Base-by-base conservation (phyloP, 2,888 invertebrate species). In the Patella depressa region DNA sequence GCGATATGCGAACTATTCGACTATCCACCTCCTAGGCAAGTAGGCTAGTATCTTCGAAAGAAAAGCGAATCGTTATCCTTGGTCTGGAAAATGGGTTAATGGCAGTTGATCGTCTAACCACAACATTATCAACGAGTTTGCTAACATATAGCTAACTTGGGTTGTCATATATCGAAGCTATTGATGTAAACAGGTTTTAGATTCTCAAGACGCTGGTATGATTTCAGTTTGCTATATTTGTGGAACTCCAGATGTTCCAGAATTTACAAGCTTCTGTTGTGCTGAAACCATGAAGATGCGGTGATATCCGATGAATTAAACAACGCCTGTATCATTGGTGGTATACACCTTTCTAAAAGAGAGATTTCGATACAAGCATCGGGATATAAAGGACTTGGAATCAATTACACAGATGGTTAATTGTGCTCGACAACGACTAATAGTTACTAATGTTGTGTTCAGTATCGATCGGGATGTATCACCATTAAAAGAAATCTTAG, bases 401-500 rank as follows among this genome's bases (percentile, higher is more conserved):
- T 92, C 93, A 71, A 94, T 95, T 82, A 90, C 97, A 77, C 94
- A 94, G 75, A 93, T 93, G 81, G 93, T 94, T 53, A 93, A 29
- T 29, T 29, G 94, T 78, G 93, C 94, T 3, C 93, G 96, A 24
- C 92, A 95, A 73, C 94, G 95, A 87, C 91, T 98, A 34, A 96
- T 98, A 83, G 96, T 95, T 12, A 96, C 97, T 0, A 97, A 98
- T 90, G 97, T 97, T 12, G 97, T 97, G 2, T 97, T 97, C 91
- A 97, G 96, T 0, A 98, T 98, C 97, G 97, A 97, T 88, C 97
- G 97, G 0, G 96, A 95, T 77, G 95, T 97, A 15, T 95, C 97
- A 0, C 96, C 96, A 0, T 92, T 97, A 53, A 93, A 92, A 9
- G 93, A 95, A 0, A 95, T 98, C 53, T 93, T 95, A 70, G 93